Evolutionary conservation across 1,140 invertebrate genomes (phyloP), one percentile per base, ranked within the genome.

Genomic region (Andrena cerasifolii): DNA sequence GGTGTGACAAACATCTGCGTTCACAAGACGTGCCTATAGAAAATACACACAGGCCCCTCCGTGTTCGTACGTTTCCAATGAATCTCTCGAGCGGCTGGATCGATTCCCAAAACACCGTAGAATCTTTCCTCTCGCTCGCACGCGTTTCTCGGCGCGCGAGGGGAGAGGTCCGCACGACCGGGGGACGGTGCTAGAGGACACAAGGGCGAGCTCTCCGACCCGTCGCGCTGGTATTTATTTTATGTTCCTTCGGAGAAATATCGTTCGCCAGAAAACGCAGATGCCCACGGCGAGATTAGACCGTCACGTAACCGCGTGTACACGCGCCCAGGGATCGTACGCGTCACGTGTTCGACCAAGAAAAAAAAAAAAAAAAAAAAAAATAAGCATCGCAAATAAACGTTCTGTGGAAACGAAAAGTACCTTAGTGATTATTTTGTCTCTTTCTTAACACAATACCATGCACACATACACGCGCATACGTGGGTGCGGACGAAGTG

Each of bases 381-480:
- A 80, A 87, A 84, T 87, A 84, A 83, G 66, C 63, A 87, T 85
- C 65, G 61, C 45, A 89, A 89, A 90, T 90, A 91, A 90, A 90
- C 82, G 78, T 80, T 87, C 80, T 89, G 40, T 88, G 77, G 86
- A 90, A 90, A 89, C 66, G 85, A 89, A 89, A 87, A 65, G 82
- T 87, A 87, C 86, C 82, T 89, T 89, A 90, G 85, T 90, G 79
- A 86, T 89, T 88, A 90, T 88, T 90, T 91, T 89, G 89, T 89
- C 89, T 88, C 82, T 85, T 79, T 87, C 79, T 87, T 88, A 86
- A 89, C 83, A 80, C 83, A 82, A 31, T 58, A 80, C 47, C 67
- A 80, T 62, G 72, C 54, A 62, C 72, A 28, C 65, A 53, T 26
- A 80, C 54, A 66, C 12, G 75, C 61, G 62, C 21, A 10, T 65